These are phyloP conservation scores for Corapipo altera DNA, from an alignment of 2,113 vertebrate genomes.

Conservation along the genomic window DNA sequence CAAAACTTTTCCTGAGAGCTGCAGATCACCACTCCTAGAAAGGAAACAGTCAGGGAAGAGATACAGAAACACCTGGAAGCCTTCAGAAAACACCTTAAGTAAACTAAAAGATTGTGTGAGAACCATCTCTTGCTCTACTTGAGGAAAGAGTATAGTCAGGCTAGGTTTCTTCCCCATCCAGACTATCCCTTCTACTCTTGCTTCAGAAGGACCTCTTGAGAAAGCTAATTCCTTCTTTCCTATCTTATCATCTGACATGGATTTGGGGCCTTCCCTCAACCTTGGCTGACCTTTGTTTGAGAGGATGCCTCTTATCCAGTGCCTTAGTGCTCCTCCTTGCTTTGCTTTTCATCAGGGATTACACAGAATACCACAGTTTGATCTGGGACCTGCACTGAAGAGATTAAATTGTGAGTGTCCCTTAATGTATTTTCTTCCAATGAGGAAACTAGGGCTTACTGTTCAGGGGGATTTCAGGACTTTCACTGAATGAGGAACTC, in stretches of 20 bases:
- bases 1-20: background rate
- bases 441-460: background rate
- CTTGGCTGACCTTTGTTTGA: background rate
- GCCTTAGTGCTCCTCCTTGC: background rate
- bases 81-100: background rate
- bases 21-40: background rate
- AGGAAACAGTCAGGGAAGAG: background rate
- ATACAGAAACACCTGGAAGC: background rate
- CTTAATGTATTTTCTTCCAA: background rate
- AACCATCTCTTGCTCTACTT: background rate
- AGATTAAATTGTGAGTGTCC: background rate
- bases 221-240: background rate
- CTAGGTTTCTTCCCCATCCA: background rate
- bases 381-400: background rate
- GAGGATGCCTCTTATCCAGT: background rate
- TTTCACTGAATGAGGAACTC: background rate
- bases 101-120: background rate
- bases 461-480: background rate
- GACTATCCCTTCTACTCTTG: background rate
- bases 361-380: background rate
- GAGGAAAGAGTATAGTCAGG: background rate
- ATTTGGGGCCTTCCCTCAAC: background rate
- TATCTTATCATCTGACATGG: background rate
- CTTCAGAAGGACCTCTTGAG: background rate
- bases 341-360: background rate